These are phyloP conservation scores for Osmerus mordax DNA, from an alignment of 2,113 vertebrate species.

Conservation along the genomic window DNA sequence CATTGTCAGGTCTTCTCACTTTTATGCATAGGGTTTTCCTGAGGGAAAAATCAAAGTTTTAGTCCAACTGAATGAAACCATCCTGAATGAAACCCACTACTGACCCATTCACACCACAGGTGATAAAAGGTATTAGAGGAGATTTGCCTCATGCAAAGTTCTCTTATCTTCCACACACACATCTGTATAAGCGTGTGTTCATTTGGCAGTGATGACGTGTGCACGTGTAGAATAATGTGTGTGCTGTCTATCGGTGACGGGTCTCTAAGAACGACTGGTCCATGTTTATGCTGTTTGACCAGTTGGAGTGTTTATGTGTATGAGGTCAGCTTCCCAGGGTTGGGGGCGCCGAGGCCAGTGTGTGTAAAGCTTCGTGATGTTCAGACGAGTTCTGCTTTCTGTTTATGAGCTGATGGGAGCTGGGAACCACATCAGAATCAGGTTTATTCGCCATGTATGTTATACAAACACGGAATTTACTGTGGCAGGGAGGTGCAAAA, in stretches of 20 bases:
- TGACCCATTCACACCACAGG: not conserved
- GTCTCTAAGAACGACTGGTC: not conserved
- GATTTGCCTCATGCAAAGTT: too few species aligned
- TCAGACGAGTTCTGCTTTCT: conserved; percentile 29
- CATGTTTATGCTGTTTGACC: conserved; percentile 9
- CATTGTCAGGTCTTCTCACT: too few species aligned
- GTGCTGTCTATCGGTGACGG: not conserved
- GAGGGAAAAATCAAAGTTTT: too few species aligned
- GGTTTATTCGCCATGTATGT: too few species aligned
- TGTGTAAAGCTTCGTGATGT: conserved; percentile 30
- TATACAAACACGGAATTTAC: too few species aligned
- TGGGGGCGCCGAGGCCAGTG: conserved; percentile 23
- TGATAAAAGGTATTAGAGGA: too few species aligned
- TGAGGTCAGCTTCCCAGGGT: conserved; percentile 67
- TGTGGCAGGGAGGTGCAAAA: too few species aligned
- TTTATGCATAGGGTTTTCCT: too few species aligned
- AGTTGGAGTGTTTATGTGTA: conserved; percentile 47
- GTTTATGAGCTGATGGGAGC: conserved; percentile 35
- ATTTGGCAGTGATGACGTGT: not conserved
- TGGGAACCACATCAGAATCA: conserved; percentile 3
- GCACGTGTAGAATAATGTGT: not conserved
- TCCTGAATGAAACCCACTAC: not conserved
- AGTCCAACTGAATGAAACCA: not conserved
- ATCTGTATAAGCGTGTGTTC: not conserved
- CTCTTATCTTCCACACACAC: not conserved